Evolutionary conservation across 2,888 invertebrate genomes (phyloP).

Genomic region (Melitaea athalia): DNA sequence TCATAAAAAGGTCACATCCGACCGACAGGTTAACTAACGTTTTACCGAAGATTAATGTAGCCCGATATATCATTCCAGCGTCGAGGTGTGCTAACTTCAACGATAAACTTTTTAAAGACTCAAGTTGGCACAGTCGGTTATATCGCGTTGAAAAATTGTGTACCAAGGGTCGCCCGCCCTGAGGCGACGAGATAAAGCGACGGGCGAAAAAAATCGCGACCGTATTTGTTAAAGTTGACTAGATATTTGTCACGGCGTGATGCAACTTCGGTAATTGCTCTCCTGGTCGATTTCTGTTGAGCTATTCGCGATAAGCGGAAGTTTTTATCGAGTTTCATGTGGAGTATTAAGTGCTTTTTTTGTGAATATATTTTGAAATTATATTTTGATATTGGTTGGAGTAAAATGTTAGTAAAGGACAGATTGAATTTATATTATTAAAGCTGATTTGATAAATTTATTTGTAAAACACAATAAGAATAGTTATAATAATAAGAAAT

Average conservation of each 20-base stretch:
- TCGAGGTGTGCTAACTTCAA: constrained; percentile 73
- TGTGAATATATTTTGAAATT: neutral
- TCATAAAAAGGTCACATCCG: constrained; percentile 22
- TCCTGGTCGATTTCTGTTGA: constrained; percentile 41
- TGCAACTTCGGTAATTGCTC: constrained; percentile 74
- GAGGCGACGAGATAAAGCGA: constrained; percentile 70
- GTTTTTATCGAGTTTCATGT: constrained; percentile 15
- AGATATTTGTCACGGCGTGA: constrained; percentile 73
- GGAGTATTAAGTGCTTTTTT: neutral
- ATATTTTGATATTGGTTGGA: no score
- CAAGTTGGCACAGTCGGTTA: constrained; percentile 64
- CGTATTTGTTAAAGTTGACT: constrained; percentile 73
- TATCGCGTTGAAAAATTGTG: constrained; percentile 80
- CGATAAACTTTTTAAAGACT: constrained; percentile 82
- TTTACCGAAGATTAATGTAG: constrained; percentile 72
- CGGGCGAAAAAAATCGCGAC: constrained; percentile 64
- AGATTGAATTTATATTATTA: no score
- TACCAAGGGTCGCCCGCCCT: constrained; percentile 69
- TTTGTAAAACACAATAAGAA: no score
- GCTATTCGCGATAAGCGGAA: constrained; percentile 33
- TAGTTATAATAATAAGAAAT: no score
- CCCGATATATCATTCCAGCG: constrained; percentile 73
- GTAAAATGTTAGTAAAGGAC: no score
- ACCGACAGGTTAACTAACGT: constrained; percentile 64
- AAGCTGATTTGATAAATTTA: no score